Conservation (phyloP, 2,888 invertebrate species). For the Neelides folsomi region DNA sequence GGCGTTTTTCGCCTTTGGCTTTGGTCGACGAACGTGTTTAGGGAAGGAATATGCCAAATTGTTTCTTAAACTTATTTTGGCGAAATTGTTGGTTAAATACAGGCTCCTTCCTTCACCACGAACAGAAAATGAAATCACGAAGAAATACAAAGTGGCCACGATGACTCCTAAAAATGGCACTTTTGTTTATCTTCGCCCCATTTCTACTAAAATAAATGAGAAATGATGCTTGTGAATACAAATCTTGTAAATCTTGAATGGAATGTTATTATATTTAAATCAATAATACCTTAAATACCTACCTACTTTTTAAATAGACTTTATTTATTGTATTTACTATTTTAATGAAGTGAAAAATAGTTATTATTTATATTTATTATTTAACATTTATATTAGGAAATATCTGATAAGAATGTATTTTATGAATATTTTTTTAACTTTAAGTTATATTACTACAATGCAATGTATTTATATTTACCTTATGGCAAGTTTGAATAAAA, state of each 20-base stretch:
- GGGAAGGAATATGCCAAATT: constrained; percentile 14
- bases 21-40: constrained; percentile 16
- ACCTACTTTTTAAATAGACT: too few relatives aligned
- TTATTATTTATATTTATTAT: too few relatives aligned
- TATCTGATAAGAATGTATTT: too few relatives aligned
- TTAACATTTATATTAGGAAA: too few relatives aligned
- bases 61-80: constrained; percentile 11
- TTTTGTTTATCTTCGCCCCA: neutral
- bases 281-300: neutral
- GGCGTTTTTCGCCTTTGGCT: constrained; percentile 18
- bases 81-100: constrained; percentile 7
- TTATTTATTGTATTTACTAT: too few relatives aligned
- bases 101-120: constrained; percentile 3
- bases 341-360: too few relatives aligned
- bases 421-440: too few relatives aligned
- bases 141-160: constrained; percentile 18
- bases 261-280: neutral
- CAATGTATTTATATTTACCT: too few relatives aligned
- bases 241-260: neutral
- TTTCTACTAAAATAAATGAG: too few relatives aligned
- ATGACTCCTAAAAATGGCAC: constrained; percentile 20
- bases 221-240: neutral
- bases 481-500: too few relatives aligned
- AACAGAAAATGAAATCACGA: constrained; percentile 6
- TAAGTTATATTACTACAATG: too few relatives aligned